Evolutionary conservation across 2,113 vertebrate species (phyloP), one percentile per base, ranked within the genome.

Genomic region (Calypte anna): DNA sequence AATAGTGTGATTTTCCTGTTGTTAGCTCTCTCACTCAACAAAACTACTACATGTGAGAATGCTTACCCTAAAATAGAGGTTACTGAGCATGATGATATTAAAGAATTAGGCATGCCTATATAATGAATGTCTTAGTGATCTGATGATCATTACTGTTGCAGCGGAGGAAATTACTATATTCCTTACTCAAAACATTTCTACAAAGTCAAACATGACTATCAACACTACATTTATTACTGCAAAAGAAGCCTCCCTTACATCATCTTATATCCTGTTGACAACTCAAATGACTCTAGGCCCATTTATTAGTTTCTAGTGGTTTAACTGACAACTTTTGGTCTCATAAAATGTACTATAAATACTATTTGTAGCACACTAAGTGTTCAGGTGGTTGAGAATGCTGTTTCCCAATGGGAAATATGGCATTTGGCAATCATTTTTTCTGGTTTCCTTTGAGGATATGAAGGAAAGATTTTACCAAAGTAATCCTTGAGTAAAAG

Each of bases 271-370:
- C 96, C 97, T 97, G 96, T 96, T 97, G 94, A 96, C 95, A 95
- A 57, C 82, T 94, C 89, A 97, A 89, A 94, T 96, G 95, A 91
- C 88, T 94, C 85, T 91, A 94, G 79, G 77, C 93, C 55, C 80
- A 92, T 96, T 94, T 94, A 97, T 96, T 95, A 95, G 92, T 97
- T 94, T 97, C 94, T 95, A 79, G 97, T 97, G 97, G 97, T 97
- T 97, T 97, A 97, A 97, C 95, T 97, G 96, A 94, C 94, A 94
- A 93, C 74, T 94, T 90, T 97, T 96, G 94, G 94, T 95, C 91
- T 91, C 97, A 87, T 93, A 94, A 94, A 93, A 96, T 78, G 74
- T 97, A 38, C 96, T 97, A 96, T 89, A 96, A 97, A 97, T 97
- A 95, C 88, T 86, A 68, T 73, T 80, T 44, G 62, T 74, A 82